These are phyloP conservation scores for Drosophila pseudotakahashii DNA, from an alignment of 2,888 invertebrate genomes.

Conservation along the genomic window DNA sequence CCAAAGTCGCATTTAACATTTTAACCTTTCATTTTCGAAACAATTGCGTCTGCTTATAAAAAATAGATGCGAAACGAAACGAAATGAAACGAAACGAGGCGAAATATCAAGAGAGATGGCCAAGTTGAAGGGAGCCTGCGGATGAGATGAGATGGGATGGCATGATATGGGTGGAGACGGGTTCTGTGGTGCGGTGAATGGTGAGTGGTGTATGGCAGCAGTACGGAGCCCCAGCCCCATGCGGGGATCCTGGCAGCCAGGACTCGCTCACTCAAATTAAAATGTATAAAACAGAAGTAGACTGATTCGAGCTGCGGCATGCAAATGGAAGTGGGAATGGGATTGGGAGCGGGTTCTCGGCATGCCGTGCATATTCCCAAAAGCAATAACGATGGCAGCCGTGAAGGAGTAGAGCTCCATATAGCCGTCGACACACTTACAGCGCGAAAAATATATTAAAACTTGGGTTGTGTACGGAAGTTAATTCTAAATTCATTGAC, in stretches of 20 bases:
- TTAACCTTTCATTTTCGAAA: slow-evolving; percentile 81
- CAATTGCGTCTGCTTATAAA: slow-evolving; percentile 80
- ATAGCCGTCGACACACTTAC: slow-evolving; percentile 3
- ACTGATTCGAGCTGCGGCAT: slow-evolving; percentile 54
- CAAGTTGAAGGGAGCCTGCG: slow-evolving; percentile 11
- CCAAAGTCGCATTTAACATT: slow-evolving; percentile 77
- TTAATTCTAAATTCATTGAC: not conserved
- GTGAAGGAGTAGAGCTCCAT: slow-evolving; percentile 19
- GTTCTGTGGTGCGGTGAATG: no score
- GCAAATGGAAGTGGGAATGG: slow-evolving; percentile 47
- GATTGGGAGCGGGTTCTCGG: slow-evolving; percentile 31
- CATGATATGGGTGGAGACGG: slow-evolving; percentile 8
- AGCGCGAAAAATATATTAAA: slow-evolving; percentile 4
- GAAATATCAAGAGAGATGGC: slow-evolving; percentile 49
- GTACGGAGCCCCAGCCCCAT: slow-evolving; percentile 25
- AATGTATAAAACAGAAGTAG: slow-evolving; percentile 67
- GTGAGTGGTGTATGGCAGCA: slow-evolving; percentile 17
- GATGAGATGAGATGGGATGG: slow-evolving; percentile 1
- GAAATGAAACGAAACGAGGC: slow-evolving; percentile 61
- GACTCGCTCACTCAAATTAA: slow-evolving; percentile 67
- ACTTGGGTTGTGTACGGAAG: not conserved
- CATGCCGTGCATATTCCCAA: slow-evolving; percentile 74
- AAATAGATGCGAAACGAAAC: slow-evolving; percentile 70
- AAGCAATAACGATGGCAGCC: slow-evolving; percentile 76
- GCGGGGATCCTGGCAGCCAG: slow-evolving; percentile 17